phyloP scores from a whole-genome alignment of 1,140 invertebrate genomes.

The Brachionus manjavacas region DNA sequence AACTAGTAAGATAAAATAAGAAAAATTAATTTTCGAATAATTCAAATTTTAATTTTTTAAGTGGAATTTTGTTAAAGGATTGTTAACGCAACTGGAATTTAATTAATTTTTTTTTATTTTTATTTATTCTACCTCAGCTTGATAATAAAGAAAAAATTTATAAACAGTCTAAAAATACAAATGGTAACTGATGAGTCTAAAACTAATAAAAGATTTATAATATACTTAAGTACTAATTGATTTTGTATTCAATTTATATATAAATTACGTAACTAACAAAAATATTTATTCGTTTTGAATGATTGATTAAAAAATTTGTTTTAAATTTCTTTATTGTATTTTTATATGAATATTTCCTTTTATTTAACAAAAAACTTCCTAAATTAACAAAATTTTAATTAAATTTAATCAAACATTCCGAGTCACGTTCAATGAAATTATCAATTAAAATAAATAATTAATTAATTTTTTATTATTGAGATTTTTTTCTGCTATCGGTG shows the following conservation, averaged over 20 bases:
- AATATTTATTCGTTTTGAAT: neutral
- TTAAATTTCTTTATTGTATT: neutral
- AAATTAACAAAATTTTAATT: neutral
- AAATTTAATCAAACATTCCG: neutral
- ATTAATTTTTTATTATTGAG: neutral
- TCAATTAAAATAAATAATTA: neutral
- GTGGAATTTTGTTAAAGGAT: no score
- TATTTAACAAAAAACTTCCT: slow-evolving; percentile 1
- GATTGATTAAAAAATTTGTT: neutral
- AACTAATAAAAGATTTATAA: neutral
- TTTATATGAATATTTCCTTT: neutral
- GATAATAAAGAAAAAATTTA: neutral
- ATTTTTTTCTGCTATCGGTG: neutral
- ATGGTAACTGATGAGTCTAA: neutral
- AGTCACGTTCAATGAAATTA: neutral
- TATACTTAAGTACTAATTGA: neutral
- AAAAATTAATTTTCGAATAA: no score
- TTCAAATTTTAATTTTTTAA: no score
- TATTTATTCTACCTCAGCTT: neutral
- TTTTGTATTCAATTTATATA: neutral
- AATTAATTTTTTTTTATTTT: no score
- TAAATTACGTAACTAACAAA: neutral
- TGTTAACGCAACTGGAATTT: no score
- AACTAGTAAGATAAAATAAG: no score
- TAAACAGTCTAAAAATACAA: neutral